Percentiles rank a stretch among this genome's conserved stretches.
These are phyloP conservation scores for Lepeophtheirus salmonis DNA, from an alignment of 1,140 invertebrate genomes.

Conservation along the genomic window DNA sequence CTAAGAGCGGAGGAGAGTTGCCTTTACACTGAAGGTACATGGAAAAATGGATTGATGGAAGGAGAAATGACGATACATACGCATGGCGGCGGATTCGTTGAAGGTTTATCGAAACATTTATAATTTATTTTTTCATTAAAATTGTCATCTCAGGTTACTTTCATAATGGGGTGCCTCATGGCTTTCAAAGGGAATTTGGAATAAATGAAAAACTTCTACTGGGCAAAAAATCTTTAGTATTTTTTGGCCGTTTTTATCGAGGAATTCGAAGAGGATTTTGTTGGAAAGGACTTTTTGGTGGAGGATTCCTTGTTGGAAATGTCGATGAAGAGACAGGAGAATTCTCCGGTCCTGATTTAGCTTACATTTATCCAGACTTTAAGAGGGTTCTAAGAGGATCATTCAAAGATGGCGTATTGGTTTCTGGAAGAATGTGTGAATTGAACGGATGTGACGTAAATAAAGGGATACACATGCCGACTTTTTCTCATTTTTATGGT, in stretches of 20 bases:
- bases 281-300: slow-evolving; percentile 10
- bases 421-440: slow-evolving; percentile 1
- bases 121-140: too few relatives aligned
- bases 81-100: neutral
- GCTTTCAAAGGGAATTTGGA: slow-evolving; percentile 9
- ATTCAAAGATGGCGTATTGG: slow-evolving; percentile 4
- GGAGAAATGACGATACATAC: slow-evolving; percentile 13
- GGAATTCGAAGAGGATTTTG: slow-evolving; percentile 13
- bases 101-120: too few relatives aligned
- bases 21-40: neutral
- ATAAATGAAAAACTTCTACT: neutral
- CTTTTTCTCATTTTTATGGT: neutral
- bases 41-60: slow-evolving; percentile 11
- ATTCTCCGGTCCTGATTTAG: neutral
- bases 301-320: slow-evolving; percentile 4
- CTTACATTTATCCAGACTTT: slow-evolving; percentile 14
- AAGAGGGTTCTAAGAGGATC: slow-evolving; percentile 2
- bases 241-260: slow-evolving; percentile 5
- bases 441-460: neutral
- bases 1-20: neutral
- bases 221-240: neutral
- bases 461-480: neutral
- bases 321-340: neutral
- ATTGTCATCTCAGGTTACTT: slow-evolving; percentile 4
- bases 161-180: slow-evolving; percentile 3